Evolutionary conservation across 2,113 vertebrate genomes (phyloP).

Genomic region (Epinephelus moara): DNA sequence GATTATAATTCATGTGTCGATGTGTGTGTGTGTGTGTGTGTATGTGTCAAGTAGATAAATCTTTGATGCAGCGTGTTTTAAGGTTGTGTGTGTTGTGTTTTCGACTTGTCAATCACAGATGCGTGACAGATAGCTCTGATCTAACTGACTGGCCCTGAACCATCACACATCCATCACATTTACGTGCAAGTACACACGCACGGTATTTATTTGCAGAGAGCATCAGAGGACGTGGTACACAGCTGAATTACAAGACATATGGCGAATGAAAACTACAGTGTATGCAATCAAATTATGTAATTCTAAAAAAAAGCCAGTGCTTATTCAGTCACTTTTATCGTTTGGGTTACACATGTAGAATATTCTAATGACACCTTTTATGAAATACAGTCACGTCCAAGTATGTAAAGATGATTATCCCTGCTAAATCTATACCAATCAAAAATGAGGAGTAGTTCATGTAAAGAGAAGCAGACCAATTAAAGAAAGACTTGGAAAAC

Average conservation of each 20-base stretch:
- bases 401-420: not conserved
- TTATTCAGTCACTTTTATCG: not conserved
- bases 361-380: not conserved
- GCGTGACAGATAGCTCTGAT: conserved; percentile 54
- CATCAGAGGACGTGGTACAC: not conserved
- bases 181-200: conserved; percentile 31
- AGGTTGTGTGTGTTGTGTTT: conserved; percentile 36
- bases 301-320: not conserved
- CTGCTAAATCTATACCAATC: not conserved
- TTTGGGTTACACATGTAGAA: not conserved
- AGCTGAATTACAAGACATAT: not conserved
- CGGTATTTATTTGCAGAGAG: conserved; percentile 12
- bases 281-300: not conserved
- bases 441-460: not conserved
- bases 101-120: conserved; percentile 57
- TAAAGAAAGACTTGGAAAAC: not conserved
- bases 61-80: conserved; percentile 57
- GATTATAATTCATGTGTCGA: conserved; percentile 55
- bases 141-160: conserved; percentile 55
- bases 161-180: conserved; percentile 60
- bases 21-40: conserved; percentile 14
- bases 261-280: not conserved
- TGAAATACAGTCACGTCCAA: not conserved
- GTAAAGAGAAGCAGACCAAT: not conserved
- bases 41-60: conserved; percentile 60